Percentiles rank a stretch among this genome's conserved stretches.
These are phyloP conservation scores for Folsomia candida DNA, from an alignment of 2,888 invertebrate genomes.

Conservation along the genomic window DNA sequence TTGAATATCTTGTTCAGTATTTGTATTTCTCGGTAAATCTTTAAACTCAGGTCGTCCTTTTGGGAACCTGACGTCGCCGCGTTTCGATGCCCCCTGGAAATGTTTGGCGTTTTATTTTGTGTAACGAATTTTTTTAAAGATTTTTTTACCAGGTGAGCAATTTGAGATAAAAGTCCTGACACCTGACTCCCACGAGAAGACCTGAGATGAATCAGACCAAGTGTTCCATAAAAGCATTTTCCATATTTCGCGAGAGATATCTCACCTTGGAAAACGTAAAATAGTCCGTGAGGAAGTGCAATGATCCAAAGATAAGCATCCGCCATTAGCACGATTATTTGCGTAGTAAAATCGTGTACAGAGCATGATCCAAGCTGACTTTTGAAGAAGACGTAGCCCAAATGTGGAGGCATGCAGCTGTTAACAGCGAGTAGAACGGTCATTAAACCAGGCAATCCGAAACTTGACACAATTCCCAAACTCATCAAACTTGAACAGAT, in stretches of 20 bases:
- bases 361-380: background rate
- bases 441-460: background rate
- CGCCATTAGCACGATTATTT: background rate
- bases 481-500: background rate
- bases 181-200: background rate
- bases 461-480: background rate
- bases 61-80: too few relatives aligned
- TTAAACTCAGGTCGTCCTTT: background rate
- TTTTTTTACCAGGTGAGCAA: background rate
- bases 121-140: background rate
- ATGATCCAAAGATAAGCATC: background rate
- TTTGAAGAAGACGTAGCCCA: background rate
- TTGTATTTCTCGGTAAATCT: background rate
- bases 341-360: too few relatives aligned
- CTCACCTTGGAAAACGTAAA: conserved; percentile 3
- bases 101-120: too few relatives aligned
- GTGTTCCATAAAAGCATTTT: too few relatives aligned
- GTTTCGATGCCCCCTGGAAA: too few relatives aligned
- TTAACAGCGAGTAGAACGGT: background rate
- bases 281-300: background rate
- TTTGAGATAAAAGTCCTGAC: background rate
- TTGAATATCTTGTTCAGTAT: background rate
- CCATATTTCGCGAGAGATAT: too few relatives aligned
- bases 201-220: too few relatives aligned
- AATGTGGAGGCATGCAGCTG: background rate